Evolutionary conservation across 2,888 invertebrate genomes (phyloP).

Genomic region (Ypsolopha sequella): DNA sequence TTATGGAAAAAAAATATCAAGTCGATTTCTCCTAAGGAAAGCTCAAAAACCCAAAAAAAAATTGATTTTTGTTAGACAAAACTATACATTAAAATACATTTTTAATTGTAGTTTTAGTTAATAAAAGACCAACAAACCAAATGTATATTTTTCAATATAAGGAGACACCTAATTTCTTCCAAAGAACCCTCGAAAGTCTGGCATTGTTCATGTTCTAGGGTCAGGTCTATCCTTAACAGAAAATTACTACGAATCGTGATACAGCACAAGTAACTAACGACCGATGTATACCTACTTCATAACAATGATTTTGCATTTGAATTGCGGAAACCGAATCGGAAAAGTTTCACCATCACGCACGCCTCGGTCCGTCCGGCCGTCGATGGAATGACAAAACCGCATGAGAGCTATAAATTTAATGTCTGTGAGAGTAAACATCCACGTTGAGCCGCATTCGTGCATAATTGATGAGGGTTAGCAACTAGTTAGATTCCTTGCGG

Average conservation of each 20-base stretch:
- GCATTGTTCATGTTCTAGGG: too few relatives aligned
- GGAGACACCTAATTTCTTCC: too few relatives aligned
- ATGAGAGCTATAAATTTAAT: conserved; percentile 64
- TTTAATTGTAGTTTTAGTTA: too few relatives aligned
- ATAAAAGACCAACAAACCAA: too few relatives aligned
- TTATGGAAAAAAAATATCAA: too few relatives aligned
- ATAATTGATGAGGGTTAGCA: conserved; percentile 66
- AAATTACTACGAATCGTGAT: conserved; percentile 1
- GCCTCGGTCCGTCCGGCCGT: conserved; percentile 34
- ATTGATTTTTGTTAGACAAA: too few relatives aligned
- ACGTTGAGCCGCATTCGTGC: conserved; percentile 65
- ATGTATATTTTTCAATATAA: too few relatives aligned
- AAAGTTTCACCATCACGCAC: conserved; percentile 39
- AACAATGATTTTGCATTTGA: neutral
- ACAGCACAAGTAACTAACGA: neutral
- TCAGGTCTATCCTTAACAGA: too few relatives aligned
- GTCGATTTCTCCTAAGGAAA: too few relatives aligned
- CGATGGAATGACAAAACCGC: conserved; percentile 64
- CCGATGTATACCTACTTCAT: neutral
- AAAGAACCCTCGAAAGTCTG: too few relatives aligned
- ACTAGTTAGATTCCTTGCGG: conserved; percentile 62
- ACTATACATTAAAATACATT: too few relatives aligned
- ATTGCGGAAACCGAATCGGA: conserved; percentile 13
- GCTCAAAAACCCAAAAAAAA: too few relatives aligned
- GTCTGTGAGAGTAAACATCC: conserved; percentile 67